Base-by-base conservation (phyloP, 2,888 invertebrate genomes). In the Litoditis marina region DNA sequence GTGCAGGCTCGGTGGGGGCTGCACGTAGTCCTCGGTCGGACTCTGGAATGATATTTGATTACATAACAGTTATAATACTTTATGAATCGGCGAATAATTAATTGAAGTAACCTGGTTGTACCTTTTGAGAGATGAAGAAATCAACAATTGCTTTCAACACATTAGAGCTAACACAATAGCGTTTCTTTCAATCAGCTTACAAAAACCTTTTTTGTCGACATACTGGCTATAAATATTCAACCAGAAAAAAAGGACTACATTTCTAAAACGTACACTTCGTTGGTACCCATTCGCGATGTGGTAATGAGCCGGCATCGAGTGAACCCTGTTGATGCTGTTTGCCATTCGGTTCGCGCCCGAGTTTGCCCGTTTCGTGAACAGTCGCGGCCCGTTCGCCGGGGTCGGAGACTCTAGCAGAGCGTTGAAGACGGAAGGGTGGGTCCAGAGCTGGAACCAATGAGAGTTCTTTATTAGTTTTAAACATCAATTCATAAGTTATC, bases 231-330 rank as follows among this genome's bases (percentile, higher is more conserved):
- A n/a, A n/a, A n/a, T n/a, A n/a, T n/a, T n/a, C n/a, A 44, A 44
- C 44, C 39, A 39, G 16, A 39, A 39, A 39, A 39, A 39, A 47
- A 47, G 13, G 19, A 47, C 13, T 19, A 47, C 19, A 13, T n/a
- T 19, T 47, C 1, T 13, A 47, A 42, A 11, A 49, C 67, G 52
- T 51, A 70, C 70, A 50, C 56, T 68, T 30, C 65, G 56, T 32
- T 64, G 60, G 49, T 64, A 66, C 16, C 64, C 66, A 59, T 63
- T 71, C 25, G 63, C 63, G 34, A 32, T 59, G 57, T 73, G 73
- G 59, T 73, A 69, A 59, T 71, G 72, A 39, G 71, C 66, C n/a
- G 76, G 73, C 76, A 76, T 76, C 2, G 74, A 74, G 46, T 71
- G 73, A n/a, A 76, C 76, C 47, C 76, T 61, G 52, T 73, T 76